phyloP scores from a whole-genome alignment of 1,140 invertebrate species.

The Gyrodactylus salaris region DNA sequence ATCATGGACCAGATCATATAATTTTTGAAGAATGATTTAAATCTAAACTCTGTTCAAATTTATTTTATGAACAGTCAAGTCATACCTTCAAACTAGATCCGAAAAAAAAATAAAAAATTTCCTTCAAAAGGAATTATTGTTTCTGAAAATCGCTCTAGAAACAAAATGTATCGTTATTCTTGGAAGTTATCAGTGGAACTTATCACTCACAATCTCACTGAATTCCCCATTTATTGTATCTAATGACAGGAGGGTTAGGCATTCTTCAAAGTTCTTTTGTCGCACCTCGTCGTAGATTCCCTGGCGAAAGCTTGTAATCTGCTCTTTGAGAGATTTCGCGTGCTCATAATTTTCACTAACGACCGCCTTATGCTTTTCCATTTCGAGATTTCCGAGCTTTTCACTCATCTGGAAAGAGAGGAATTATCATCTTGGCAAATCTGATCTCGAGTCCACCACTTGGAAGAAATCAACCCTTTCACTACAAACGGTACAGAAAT shows the following conservation, averaged over 20 bases:
- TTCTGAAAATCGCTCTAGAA: not conserved
- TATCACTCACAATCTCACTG: not conserved
- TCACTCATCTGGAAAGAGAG: constrained; percentile 34
- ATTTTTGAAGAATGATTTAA: too few relatives aligned
- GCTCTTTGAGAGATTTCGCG: constrained; percentile 47
- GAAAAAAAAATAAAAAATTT: not conserved
- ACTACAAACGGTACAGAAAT: too few relatives aligned
- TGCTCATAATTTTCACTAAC: constrained; percentile 56
- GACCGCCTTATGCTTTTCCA: constrained; percentile 57
- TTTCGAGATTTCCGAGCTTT: constrained; percentile 46
- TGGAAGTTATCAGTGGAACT: not conserved
- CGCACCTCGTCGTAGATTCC: constrained; percentile 32
- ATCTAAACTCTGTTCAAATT: too few relatives aligned
- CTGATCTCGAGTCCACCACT: too few relatives aligned
- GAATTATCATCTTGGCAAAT: too few relatives aligned
- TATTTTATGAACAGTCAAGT: not conserved
- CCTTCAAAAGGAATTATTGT: not conserved
- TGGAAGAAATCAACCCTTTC: too few relatives aligned
- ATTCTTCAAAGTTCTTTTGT: not conserved
- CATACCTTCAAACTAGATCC: not conserved
- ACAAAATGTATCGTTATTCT: too few relatives aligned
- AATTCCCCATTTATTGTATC: not conserved
- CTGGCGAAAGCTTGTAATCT: constrained; percentile 42
- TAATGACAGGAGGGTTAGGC: not conserved
- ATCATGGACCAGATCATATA: too few relatives aligned